These are phyloP conservation scores for Candoia aspera DNA, from an alignment of 2,113 vertebrate species.

Conservation along the genomic window DNA sequence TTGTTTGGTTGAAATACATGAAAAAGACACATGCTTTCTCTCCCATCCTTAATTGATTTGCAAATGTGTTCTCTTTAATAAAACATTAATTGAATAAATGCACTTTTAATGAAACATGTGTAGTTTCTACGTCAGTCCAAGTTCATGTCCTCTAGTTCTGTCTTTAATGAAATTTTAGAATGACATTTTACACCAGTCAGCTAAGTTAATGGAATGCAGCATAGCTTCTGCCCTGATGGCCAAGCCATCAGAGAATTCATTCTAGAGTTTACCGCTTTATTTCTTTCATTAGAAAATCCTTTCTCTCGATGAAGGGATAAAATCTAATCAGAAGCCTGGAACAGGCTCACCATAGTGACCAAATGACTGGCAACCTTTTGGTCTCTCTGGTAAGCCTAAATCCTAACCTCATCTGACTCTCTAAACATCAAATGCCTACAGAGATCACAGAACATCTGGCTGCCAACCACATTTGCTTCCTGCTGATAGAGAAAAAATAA, in stretches of 20 bases:
- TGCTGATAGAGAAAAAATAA: neutral
- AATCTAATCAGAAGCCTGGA: conserved; percentile 13
- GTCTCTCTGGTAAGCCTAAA: neutral
- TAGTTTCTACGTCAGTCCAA: conserved; percentile 63
- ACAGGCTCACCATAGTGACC: neutral
- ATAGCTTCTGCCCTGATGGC: conserved; percentile 51
- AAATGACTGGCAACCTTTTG: conserved; percentile 16
- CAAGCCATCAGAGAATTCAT: conserved; percentile 31
- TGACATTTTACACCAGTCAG: conserved; percentile 47
- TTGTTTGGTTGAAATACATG: conserved; percentile 34
- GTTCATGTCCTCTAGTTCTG: conserved; percentile 67
- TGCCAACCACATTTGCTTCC: neutral
- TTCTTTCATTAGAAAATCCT: conserved; percentile 7
- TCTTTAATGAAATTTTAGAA: conserved; percentile 64
- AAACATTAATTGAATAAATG: conserved; percentile 70
- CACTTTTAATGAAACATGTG: conserved; percentile 67
- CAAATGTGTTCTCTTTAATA: conserved; percentile 56
- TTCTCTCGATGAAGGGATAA: conserved; percentile 25
- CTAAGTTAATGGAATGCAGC: conserved; percentile 58
- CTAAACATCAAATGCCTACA: conserved; percentile 28
- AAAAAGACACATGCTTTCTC: conserved; percentile 17
- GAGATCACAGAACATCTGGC: neutral
- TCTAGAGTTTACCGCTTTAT: conserved; percentile 32
- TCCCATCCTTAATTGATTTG: conserved; percentile 41
- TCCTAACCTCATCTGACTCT: conserved; percentile 14